These are phyloP conservation scores for Drosophila bocki DNA, from an alignment of 1,140 invertebrate genomes.

Conservation along the genomic window DNA sequence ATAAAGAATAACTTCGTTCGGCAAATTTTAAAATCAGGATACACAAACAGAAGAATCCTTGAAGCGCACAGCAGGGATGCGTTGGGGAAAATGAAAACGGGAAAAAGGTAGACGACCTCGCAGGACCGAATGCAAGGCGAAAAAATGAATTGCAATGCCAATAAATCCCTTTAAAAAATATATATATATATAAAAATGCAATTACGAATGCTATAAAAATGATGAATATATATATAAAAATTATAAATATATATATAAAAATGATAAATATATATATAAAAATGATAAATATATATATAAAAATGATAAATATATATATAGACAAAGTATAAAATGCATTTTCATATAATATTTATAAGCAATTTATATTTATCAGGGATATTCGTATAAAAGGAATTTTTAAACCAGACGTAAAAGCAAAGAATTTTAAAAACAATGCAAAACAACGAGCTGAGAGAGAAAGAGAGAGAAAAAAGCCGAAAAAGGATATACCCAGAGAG, in stretches of 20 bases:
- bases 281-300: no score
- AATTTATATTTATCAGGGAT: slow-evolving; percentile 5
- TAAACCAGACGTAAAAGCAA: neutral
- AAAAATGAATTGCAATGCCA: neutral
- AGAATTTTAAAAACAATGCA: slow-evolving; percentile 53
- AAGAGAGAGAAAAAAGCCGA: slow-evolving; percentile 14
- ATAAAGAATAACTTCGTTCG: neutral
- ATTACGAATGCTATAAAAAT: no score
- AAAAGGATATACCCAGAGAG: slow-evolving; percentile 52
- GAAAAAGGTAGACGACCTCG: slow-evolving; percentile 75
- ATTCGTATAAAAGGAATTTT: slow-evolving; percentile 11
- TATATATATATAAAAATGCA: no score
- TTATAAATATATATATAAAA: no score
- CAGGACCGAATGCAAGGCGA: slow-evolving; percentile 30
- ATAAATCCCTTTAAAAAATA: neutral
- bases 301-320: neutral
- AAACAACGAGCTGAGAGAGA: slow-evolving; percentile 21
- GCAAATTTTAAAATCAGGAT: slow-evolving; percentile 30
- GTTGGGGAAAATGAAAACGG: slow-evolving; percentile 35
- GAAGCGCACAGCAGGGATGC: slow-evolving; percentile 7
- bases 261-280: no score
- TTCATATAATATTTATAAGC: slow-evolving; percentile 22
- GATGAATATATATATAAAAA: no score
- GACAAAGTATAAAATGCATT: neutral
- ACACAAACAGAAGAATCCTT: slow-evolving; percentile 12